These are phyloP conservation scores for Pollimyrus isidori DNA, from an alignment of 2,113 vertebrate species.

Conservation along the genomic window DNA sequence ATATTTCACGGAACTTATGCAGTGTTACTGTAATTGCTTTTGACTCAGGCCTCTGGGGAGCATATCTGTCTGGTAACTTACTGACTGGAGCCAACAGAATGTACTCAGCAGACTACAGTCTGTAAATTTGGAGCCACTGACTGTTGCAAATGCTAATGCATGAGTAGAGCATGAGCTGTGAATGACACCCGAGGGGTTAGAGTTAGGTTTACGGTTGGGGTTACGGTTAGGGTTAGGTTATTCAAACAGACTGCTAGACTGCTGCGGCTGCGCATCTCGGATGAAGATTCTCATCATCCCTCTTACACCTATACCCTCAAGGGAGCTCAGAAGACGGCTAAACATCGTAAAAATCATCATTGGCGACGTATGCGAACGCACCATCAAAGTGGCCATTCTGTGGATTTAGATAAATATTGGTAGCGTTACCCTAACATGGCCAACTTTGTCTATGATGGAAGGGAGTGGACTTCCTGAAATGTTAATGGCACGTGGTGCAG, in stretches of 20 bases:
- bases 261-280: background rate
- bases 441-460: background rate
- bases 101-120: background rate
- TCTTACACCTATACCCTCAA: background rate
- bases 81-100: background rate
- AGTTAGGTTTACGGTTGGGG: no score
- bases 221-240: no score
- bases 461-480: background rate
- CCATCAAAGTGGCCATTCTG: background rate
- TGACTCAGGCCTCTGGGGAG: background rate
- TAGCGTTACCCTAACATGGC: background rate
- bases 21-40: background rate
- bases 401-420: background rate
- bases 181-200: background rate
- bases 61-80: background rate
- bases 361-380: background rate
- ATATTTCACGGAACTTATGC: background rate
- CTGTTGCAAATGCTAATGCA: background rate
- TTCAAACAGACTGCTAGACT: background rate
- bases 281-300: background rate
- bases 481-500: background rate
- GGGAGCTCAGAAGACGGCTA: background rate
- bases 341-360: background rate
- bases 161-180: background rate
- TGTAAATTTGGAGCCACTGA: background rate